Conservation (phyloP, 53 echinoderm and acorn worm genomes). For the Zoroaster sp. region DNA sequence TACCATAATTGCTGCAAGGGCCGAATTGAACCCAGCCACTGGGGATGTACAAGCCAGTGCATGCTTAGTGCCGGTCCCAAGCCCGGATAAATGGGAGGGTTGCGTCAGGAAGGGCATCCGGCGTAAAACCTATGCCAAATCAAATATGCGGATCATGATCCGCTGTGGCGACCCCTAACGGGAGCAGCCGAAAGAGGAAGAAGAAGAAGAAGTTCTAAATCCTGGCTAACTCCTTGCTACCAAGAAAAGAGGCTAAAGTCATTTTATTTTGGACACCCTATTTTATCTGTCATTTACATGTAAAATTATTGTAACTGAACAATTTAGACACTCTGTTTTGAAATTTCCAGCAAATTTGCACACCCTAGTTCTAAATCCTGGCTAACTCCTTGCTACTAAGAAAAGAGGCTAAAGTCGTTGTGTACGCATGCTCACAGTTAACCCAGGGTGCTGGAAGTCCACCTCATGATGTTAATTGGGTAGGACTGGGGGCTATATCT, state of each 20-base stretch:
- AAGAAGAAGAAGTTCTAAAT: too few relatives aligned
- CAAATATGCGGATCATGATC: too few relatives aligned
- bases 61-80: too few relatives aligned
- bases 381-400: neutral
- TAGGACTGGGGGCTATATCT: neutral
- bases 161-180: too few relatives aligned
- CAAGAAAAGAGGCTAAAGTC: neutral
- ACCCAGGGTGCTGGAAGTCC: neutral
- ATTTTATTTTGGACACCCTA: neutral
- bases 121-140: too few relatives aligned
- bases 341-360: neutral
- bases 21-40: too few relatives aligned
- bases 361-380: neutral
- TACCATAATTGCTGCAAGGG: too few relatives aligned
- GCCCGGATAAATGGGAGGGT: too few relatives aligned
- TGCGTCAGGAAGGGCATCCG: too few relatives aligned
- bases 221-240: too few relatives aligned
- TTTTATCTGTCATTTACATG: neutral
- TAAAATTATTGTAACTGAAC: neutral
- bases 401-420: neutral
- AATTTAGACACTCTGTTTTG: neutral
- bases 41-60: too few relatives aligned
- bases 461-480: neutral
- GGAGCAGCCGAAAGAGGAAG: too few relatives aligned
- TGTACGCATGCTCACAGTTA: neutral